phyloP scores from a whole-genome alignment of 2,888 invertebrate species.

The Protodeltote pygarga region DNA sequence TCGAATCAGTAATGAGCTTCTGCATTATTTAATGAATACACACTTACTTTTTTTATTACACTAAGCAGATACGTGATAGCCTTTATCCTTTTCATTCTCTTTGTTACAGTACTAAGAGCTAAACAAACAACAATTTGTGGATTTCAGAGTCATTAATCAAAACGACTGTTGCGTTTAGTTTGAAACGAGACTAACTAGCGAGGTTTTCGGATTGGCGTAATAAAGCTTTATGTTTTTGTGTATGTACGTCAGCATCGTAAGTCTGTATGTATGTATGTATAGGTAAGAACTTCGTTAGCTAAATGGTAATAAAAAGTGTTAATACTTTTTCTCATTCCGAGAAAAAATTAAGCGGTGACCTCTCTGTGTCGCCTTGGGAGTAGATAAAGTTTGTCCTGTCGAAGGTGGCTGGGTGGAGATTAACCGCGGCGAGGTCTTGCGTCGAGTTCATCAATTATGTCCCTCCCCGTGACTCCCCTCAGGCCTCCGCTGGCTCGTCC shows the following conservation, averaged over 20 bases:
- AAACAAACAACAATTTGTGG: conserved; percentile 15
- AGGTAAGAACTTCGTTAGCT: conserved; percentile 14
- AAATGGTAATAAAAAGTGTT: conserved; percentile 37
- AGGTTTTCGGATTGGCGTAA: conserved; percentile 16
- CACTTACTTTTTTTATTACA: conserved; percentile 56
- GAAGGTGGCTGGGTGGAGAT: conserved; percentile 65
- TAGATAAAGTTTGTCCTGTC: conserved; percentile 68
- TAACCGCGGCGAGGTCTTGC: conserved; percentile 67
- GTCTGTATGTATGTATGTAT: background rate
- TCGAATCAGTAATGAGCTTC: conserved; percentile 74
- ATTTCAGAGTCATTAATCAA: background rate
- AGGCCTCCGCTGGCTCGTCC: conserved; percentile 48
- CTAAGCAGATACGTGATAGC: conserved; percentile 44
- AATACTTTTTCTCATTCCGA: conserved; percentile 43
- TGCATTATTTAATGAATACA: conserved; percentile 68
- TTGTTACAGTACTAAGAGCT: conserved; percentile 16
- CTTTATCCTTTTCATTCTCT: conserved; percentile 27
- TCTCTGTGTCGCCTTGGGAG: conserved; percentile 51
- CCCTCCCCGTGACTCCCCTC: conserved; percentile 41
- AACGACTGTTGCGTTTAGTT: conserved; percentile 1
- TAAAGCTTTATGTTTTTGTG: conserved; percentile 21
- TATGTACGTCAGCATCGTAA: background rate
- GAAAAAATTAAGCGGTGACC: conserved; percentile 55
- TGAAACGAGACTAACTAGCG: conserved; percentile 12
- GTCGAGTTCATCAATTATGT: conserved; percentile 79